Base-by-base conservation (phyloP, 2,797 vertebrate genomes). In the Serranus cabrilla region DNA sequence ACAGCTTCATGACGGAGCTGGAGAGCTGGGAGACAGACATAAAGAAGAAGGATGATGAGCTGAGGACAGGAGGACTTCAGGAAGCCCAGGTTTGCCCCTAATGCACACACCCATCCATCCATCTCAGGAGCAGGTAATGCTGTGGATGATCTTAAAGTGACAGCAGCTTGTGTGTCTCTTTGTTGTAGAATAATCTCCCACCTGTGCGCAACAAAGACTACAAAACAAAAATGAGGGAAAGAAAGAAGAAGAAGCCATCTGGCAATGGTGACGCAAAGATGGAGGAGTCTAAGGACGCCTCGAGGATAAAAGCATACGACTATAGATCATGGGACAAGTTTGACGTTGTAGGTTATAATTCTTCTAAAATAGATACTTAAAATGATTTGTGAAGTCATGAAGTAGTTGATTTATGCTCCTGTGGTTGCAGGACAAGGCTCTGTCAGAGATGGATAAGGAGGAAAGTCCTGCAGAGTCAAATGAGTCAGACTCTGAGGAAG, bases 301-400 rank as follows among this genome's bases (percentile, higher is more conserved):
- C 76, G 1, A 96, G 95, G 75, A 97, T 98, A 59, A 98, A 96
- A 81, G 95, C 96, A 11, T 96, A 93, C 0, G 98, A 99, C 89
- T 99, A 99, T 90, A 93, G 94, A 59, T 96, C 97, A 0, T 99
- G 98, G 98, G 97, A 97, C 85, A 98, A 96, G 86, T 97, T 99
- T 81, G 96, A 99, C 81, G 98, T 97, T 96, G 98, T 99, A 90
- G 86, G 6, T 34, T 7, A 34, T 34, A n/a, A 5, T 49, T n/a
- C 1, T 18, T 56, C 2, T 40, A 9, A 25, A 34, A 7, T 45
- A 9, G 34, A 25, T 10, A 16, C 3, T 16, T 5, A 7, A n/a
- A 0, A 39, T 16, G 1, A 21, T 58, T 2, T 1, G 7, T 42
- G 7, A 43, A 18, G 39, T 63, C 0, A 0, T 58, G 13, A 16